Evolutionary conservation across 2,888 invertebrate genomes (phyloP), one percentile per base, ranked within the genome.

Genomic region (Nemotelus nigrinus): DNA sequence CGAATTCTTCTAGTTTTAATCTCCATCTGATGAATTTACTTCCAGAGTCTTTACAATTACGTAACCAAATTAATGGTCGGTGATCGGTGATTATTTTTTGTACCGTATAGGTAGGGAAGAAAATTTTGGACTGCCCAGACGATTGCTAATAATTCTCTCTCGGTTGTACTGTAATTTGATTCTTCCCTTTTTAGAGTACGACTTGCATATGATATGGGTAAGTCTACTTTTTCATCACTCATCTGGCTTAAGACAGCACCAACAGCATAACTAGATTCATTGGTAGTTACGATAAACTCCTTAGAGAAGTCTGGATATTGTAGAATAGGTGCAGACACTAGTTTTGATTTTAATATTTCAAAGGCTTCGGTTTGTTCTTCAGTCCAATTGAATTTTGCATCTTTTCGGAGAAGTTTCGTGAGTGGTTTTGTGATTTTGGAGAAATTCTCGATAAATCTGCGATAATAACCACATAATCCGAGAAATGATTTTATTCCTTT

Each of bases 201-300:
- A 25, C 25, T 25, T 25, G 25, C 25, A 25, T 25, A 25, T 25
- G 25, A 25, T 25, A 25, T 25, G 25, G 25, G 25, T 25, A 25
- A 25, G 25, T 25, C 25, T 25, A 25, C 25, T 25, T 25, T 25
- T 25, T 25, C 25, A 58, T 58, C 25, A n/a, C 58, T 25, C 58
- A 25, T 44, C 10, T 76, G 76, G 39, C 47, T 58, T 2, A 77
- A 41, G 0, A 71, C 44, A 43, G 77, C 77, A 2, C 77, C 77
- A 2, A 77, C 63, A 3, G 68, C 68, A 60, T 58, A 63, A 48
- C 45, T 70, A 8, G 68, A 68, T n/a, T 58, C 70, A 6, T 77
- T 68, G 5, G 77, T 77, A 2, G 68, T 77, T 47, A 77, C 25
- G 2, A 44, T 64, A 7, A 43, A 64, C 7, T 25, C 25, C 6